Base-by-base conservation (phyloP, 2,113 vertebrate genomes). In the Puffinus mauretanicus region DNA sequence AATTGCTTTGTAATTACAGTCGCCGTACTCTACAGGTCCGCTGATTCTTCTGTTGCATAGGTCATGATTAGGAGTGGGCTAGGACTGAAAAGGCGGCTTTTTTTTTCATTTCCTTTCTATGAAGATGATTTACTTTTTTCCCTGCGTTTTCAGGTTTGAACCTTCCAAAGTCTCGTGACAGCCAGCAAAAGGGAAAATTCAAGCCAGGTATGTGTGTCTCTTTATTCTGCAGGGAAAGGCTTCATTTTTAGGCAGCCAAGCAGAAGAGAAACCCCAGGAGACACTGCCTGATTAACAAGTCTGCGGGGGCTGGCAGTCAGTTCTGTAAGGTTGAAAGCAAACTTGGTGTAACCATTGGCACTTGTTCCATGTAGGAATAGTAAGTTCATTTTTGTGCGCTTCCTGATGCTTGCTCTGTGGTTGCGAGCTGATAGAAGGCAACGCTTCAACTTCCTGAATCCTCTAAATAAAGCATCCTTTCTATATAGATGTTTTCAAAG, bases 391-490 rank as follows among this genome's bases (percentile, higher is more conserved):
- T 97, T 95, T 95, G 78, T 94, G 86, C 0, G 3, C 93, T 97
- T 96, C 96, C 97, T 96, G 94, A 89, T 46, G 94, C 86, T 94
- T 12, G 51, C 81, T 92, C 93, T 94, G 95, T n/a, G 81, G 96
- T 66, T 16, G n/a, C 3, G 84, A 91, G 91, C 86, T 85, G 93
- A 95, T 82, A 94, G 95, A 95, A 85, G 84, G 95, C 94, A 95
- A 77, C 1, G 26, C 83, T 92, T 87, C 38, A 24, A 73, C 97
- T 97, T 97, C 97, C 97, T 96, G 96, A 86, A 34, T 42, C 71
- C 89, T 88, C 91, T 66, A 89, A 93, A 97, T 90, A 97, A 95
- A 95, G 93, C 95, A 77, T 85, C 93, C 93, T 85, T 97, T 97
- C 87, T 96, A 3, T 4, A 46, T 2, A 71, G 88, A 57, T 12